phyloP scores from a whole-genome alignment of 2,888 invertebrate genomes.

The Aelia acuminata region DNA sequence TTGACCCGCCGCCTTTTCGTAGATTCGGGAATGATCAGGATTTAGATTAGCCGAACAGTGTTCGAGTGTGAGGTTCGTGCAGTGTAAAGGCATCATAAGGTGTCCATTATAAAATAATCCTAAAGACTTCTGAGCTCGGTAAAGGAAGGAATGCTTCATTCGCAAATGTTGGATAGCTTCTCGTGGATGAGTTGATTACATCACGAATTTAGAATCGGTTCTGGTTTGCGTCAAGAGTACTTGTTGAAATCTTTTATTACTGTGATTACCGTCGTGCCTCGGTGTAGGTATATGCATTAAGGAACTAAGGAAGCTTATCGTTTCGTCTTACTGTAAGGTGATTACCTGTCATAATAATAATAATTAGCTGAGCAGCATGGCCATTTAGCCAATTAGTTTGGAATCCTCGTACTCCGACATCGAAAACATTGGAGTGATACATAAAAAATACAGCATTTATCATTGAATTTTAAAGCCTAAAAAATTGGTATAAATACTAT shows the following conservation, averaged over 20 bases:
- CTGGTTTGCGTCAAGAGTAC: neutral
- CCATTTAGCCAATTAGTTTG: neutral
- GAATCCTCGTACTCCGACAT: neutral
- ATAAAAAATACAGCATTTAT: no score
- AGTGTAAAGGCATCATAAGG: no score
- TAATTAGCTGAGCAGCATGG: neutral
- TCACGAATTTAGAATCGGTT: neutral
- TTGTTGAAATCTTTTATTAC: conserved; percentile 8
- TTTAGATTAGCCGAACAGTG: no score
- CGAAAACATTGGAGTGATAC: neutral
- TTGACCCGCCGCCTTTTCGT: no score
- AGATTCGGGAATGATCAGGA: no score
- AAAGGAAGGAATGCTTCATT: neutral
- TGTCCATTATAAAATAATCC: no score
- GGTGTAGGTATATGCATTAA: neutral
- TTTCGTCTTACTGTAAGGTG: neutral
- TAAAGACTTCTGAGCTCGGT: neutral
- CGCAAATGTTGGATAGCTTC: neutral
- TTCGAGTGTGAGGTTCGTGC: no score
- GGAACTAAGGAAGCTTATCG: neutral
- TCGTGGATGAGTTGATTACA: neutral
- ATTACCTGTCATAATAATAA: no score
- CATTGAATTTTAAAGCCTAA: no score
- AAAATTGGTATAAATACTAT: no score
- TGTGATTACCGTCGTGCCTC: neutral